Percentiles rank a stretch among this genome's conserved stretches.
These are phyloP conservation scores for Montipora cactus DNA, from an alignment of 64 coral and sea anemone genomes.

Conservation along the genomic window DNA sequence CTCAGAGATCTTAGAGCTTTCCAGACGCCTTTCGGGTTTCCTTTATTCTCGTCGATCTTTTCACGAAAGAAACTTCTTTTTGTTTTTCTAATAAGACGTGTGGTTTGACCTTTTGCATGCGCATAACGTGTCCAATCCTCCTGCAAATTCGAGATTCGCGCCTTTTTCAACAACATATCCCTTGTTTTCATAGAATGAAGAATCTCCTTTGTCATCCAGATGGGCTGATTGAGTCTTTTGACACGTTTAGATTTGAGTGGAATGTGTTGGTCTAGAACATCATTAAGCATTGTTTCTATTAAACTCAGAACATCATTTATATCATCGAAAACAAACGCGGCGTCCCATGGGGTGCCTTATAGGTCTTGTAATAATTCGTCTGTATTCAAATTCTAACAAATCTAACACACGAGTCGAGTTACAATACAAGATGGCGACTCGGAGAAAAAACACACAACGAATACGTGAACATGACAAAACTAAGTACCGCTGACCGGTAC, in stretches of 20 bases:
- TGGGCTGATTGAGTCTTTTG: not conserved
- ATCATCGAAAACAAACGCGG: not conserved
- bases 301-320: not conserved
- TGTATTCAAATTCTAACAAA: not conserved
- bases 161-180: not conserved
- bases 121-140: no score
- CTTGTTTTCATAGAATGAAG: not conserved
- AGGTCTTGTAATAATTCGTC: no score
- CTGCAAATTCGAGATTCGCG: not conserved
- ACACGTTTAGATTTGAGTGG: not conserved
- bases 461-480: no score
- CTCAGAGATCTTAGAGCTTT: not conserved
- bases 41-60: conserved; percentile 72
- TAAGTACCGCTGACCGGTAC: no score
- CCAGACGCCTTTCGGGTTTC: conserved; percentile 65
- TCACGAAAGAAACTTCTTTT: conserved; percentile 49
- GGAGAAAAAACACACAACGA: no score
- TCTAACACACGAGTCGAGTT: no score
- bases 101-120: not conserved
- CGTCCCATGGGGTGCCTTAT: not conserved
- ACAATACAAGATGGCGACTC: no score
- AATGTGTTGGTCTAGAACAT: not conserved
- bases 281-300: not conserved
- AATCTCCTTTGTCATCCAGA: no score
- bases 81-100: conserved; percentile 39